Evolutionary conservation across 2,113 vertebrate species (phyloP).

Genomic region (Pseudopodoces humilis): DNA sequence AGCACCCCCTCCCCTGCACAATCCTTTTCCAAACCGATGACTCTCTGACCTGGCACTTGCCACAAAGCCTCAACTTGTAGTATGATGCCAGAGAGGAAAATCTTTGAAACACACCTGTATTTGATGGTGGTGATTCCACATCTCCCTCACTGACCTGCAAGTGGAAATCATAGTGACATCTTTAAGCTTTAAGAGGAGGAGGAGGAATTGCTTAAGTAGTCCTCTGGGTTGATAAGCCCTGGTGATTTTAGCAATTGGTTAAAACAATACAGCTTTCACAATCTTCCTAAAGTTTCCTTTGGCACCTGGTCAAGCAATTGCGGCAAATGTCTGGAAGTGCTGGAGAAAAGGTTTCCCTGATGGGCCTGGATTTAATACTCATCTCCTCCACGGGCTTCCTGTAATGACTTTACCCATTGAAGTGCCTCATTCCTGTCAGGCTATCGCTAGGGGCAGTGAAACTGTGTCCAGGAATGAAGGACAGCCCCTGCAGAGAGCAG

Average conservation of each 20-base stretch:
- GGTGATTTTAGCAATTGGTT: neutral
- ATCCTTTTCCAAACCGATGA: neutral
- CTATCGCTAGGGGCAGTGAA: neutral
- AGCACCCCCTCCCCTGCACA: neutral
- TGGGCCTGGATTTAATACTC: neutral
- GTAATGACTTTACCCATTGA: neutral
- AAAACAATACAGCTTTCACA: neutral
- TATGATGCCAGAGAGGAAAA: neutral
- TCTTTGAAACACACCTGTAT: conserved; percentile 34
- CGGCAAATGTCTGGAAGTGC: neutral
- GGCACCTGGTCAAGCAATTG: neutral
- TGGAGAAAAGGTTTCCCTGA: neutral
- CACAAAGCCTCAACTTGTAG: neutral
- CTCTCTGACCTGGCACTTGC: rapidly evolving
- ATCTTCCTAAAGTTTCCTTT: neutral
- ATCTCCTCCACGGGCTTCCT: neutral
- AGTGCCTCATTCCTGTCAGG: neutral
- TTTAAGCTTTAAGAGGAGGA: neutral
- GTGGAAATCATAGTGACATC: neutral
- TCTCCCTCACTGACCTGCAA: conserved; percentile 58
- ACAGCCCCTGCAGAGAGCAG: neutral
- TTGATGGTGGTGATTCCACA: conserved; percentile 63
- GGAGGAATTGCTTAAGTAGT: neutral
- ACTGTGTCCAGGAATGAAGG: neutral
- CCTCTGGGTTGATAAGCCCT: neutral